Base-by-base conservation (phyloP, 2,888 invertebrate genomes). In the Nebria brevicollis region DNA sequence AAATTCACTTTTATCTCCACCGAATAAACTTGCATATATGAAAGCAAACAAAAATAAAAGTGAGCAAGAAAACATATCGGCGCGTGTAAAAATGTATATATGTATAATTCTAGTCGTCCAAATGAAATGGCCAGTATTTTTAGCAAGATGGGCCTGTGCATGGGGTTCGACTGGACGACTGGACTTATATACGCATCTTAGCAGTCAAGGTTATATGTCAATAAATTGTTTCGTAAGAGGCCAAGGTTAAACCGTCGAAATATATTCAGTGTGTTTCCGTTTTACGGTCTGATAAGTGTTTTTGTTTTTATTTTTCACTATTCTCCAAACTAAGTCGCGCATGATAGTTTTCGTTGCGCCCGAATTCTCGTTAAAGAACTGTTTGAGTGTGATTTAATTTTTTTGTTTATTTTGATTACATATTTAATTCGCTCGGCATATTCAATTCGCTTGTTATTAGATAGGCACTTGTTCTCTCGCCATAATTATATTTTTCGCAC, bases 181-280 rank as follows among this genome's bases (percentile, higher is more conserved):
- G 26, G 42, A 20, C 66, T 73, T 70, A 64, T 54, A 79, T 80
- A 80, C 80, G 80, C 80, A 80, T 80, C 80, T 80, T 80, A 26
- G 66, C 72, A 66, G 75, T 85, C 85, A 86, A 85, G 85, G 85
- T 84, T 82, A 84, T 82, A 82, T 84, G 84, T 84, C 84, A 84
- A 84, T 83, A 84, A 82, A 83, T 84, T 82, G 85, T 85, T 85
- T 83, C 83, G 84, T 84, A 86, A 85, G 84, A 84, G 85, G 85
- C 85, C 85, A 86, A 86, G 84, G 85, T 79, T 83, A 70, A 26
- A 83, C 64, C 13, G 70, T 13, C 43, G 41, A 54, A 75, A 75
- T 64, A 72, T 80, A 75, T 75, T 70, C 54, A 34, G 34, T 66
- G 77, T 79, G 80, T 80, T 80, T 80, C 80, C 80, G 80, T 75